Evolutionary conservation across 2,888 invertebrate species (phyloP), one percentile per base, ranked within the genome.

Genomic region (Noctuana brunneofusca): DNA sequence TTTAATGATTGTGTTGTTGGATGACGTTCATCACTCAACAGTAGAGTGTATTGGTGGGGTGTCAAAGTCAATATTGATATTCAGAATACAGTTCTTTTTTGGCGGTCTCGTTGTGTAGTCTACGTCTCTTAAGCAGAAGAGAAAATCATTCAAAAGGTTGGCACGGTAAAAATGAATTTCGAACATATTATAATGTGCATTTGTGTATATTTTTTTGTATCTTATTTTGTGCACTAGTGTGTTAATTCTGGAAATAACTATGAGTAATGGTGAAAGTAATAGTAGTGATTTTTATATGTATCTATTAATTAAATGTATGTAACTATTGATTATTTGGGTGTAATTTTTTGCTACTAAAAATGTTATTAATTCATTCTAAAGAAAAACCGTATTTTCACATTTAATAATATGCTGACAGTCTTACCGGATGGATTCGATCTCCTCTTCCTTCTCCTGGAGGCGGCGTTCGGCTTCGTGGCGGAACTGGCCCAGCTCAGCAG

Each of bases 381-480:
- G n/a, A n/a, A n/a, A n/a, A n/a, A n/a, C n/a, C n/a, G 14, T 56
- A 18, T 30, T 8, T 1, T 18, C 11, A 20, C 20, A 46, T 46
- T 5, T 12, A 18, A 35, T 12, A n/a, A 1, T 46, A 1, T 46
- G 38, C n/a, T 38, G 5, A 49, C 14, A 3, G 14, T 46, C 96
- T 95, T 89, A 99, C 99, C 98, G 98, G 86, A 99, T 97, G 75
- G 95, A 93, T 92, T 99, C 99, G 83, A 99, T 96, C 93, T 99
- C 99, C 86, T 99, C 99, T 76, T 99, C 99, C 94, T 99, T 99
- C 93, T 99, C 98, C 73, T 96, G 95, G 78, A 99, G 94, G 81
- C 99, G 96, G 87, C 97, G 97, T 92, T 99, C 99, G 83, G 97
- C 97, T 80, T 99, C 99, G 86, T 98, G 97, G 79, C 98, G 97